Percentiles rank a stretch among this genome's conserved stretches.
Evolutionary conservation across 2,797 vertebrate genomes (phyloP).

Genomic region (Acanthiza pusilla): DNA sequence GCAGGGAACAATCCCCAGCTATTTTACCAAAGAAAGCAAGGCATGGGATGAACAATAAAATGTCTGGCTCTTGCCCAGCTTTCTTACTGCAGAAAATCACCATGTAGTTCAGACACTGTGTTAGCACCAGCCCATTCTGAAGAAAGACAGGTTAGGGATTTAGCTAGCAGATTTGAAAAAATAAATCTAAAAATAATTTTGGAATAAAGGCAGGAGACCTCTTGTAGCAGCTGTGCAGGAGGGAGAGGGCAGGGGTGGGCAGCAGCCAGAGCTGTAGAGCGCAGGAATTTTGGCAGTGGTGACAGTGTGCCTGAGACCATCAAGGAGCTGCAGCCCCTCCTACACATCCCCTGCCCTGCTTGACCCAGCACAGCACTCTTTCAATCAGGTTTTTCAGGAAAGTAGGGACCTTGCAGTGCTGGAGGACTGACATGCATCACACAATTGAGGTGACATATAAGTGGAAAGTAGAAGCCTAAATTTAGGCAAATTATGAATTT

Average conservation of each 20-base stretch:
- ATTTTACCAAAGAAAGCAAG: background rate
- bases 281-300: background rate
- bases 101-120: background rate
- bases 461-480: background rate
- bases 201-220: background rate
- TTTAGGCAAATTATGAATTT: background rate
- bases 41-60: background rate
- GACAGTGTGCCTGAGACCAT: background rate
- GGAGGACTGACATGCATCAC: background rate
- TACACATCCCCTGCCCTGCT: background rate
- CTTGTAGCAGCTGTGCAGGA: background rate
- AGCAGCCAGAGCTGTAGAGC: background rate
- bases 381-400: background rate
- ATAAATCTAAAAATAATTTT: background rate
- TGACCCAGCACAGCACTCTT: background rate
- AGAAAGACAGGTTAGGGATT: background rate
- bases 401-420: background rate
- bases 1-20: background rate
- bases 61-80: background rate
- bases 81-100: background rate
- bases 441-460: background rate
- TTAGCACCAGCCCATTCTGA: background rate
- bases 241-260: background rate
- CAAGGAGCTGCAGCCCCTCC: background rate
- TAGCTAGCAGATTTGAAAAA: background rate